Evolutionary conservation across 2,888 invertebrate species (phyloP).

Genomic region (Heliconius cydno): DNA sequence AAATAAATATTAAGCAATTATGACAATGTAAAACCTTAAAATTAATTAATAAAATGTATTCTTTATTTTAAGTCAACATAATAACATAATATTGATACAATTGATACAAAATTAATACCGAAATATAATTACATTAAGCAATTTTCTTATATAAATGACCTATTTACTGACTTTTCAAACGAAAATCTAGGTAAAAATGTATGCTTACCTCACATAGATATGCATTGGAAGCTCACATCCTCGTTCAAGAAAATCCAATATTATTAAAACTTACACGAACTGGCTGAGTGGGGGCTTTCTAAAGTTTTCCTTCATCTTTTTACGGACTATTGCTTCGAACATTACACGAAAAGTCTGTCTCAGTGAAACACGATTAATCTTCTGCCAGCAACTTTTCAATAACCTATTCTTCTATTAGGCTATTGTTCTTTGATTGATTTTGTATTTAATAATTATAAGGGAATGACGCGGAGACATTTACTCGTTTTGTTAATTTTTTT

Average conservation of each 20-base stretch:
- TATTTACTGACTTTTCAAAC: neutral
- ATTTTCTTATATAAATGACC: neutral
- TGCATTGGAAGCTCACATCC: slow-evolving; percentile 21
- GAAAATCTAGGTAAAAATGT: neutral
- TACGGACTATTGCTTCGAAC: slow-evolving; percentile 35
- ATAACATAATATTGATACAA: too few species aligned
- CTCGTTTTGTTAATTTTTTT: neutral
- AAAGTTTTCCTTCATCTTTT: slow-evolving; percentile 34
- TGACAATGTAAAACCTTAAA: too few species aligned
- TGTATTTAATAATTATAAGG: neutral
- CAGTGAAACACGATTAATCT: slow-evolving; percentile 31
- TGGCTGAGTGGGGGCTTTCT: slow-evolving; percentile 29
- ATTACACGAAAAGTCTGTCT: slow-evolving; percentile 30
- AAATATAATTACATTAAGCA: neutral
- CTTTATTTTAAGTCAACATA: too few species aligned
- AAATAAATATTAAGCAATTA: too few species aligned
- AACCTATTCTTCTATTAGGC: slow-evolving; percentile 32
- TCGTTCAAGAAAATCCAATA: slow-evolving; percentile 44
- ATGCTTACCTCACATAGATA: neutral
- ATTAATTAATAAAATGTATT: too few species aligned
- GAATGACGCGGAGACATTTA: slow-evolving; percentile 1
- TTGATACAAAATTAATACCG: too few species aligned
- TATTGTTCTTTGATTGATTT: slow-evolving; percentile 14
- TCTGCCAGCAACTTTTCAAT: slow-evolving; percentile 36
- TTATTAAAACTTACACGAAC: slow-evolving; percentile 49